Conservation (phyloP, 2,113 vertebrate genomes). For the Xenopus borealis region DNA sequence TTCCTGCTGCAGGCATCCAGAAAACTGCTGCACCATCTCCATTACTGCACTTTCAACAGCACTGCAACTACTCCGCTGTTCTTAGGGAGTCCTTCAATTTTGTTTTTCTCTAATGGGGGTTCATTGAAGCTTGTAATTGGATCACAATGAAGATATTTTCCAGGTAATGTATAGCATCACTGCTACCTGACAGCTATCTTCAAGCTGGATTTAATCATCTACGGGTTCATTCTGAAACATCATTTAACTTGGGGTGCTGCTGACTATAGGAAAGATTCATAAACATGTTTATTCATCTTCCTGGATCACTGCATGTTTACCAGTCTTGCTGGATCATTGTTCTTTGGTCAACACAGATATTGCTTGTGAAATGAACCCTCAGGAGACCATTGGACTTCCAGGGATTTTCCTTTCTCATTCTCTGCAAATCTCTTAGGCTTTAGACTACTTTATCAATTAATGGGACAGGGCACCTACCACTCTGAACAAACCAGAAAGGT, state of each 20-base stretch:
- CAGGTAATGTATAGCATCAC: not conserved
- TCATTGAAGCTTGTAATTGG: not conserved
- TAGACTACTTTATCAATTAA: not conserved
- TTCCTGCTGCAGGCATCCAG: not conserved
- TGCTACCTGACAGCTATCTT: not conserved
- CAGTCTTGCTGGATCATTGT: not conserved
- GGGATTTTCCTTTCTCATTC: not conserved
- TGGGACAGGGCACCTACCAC: constrained; percentile 34
- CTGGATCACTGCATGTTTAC: not conserved
- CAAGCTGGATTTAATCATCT: not conserved
- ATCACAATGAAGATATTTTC: not conserved
- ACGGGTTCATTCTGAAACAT: not conserved
- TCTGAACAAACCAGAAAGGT: constrained; percentile 36
- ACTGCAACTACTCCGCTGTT: no score
- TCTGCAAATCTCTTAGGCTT: constrained; percentile 7
- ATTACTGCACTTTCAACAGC: not conserved
- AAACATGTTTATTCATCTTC: no score
- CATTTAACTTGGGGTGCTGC: not conserved
- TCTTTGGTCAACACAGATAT: not conserved
- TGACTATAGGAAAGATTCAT: not conserved
- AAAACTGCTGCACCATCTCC: not conserved
- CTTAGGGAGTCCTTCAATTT: no score
- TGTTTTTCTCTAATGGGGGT: no score
- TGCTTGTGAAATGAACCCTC: not conserved
- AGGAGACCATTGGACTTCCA: not conserved